Base-by-base conservation (phyloP, 2,113 vertebrate genomes). In the Xerus inauris region DNA sequence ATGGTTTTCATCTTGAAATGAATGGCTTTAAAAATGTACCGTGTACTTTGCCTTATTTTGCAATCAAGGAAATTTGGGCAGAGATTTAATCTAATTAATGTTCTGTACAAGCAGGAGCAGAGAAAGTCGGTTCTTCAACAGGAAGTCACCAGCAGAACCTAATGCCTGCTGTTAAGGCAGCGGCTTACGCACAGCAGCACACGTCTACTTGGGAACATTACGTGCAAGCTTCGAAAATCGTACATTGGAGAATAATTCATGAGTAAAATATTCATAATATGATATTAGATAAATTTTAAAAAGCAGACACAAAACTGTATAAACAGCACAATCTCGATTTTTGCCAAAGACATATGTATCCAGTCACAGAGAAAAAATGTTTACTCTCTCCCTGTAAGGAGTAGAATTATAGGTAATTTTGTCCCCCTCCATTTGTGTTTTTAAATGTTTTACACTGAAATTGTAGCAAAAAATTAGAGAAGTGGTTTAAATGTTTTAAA, bases 31-130 rank as follows among this genome's bases (percentile, higher is more conserved):
- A 84, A 96, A 89, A 30, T 42, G 35, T 69, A 24, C 30, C 38
- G 19, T 49, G 6, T 91, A 65, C 47, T 75, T 65, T 76, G 57
- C 62, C 17, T 94, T 84, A 71, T 17, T 87, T 71, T 91, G 28
- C 11, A 72, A 69, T 82, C 73, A 81, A 84, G 16, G 51, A 81
- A 82, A 54, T 85, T 71, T 54, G 64, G 38, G 82, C 47, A 72
- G 72, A 91, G 64, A 51, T 89, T 65, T 93, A 84, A 87, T 91
- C 65, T 81, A 80, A 87, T 85, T 89, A 89, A 90, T 96, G 28
- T 57, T 83, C 54, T 71, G 10, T 76, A 57, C 24, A 73, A 77
- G n/a, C 26, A 67, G 69, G n/a, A 64, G 13, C 45, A 75, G 67
- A 90, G 82, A 64, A 51, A 77, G 40, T 62, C 42, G 28, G 30